Base-by-base conservation (phyloP, 2,888 invertebrate species). In the Beris morrisii region DNA sequence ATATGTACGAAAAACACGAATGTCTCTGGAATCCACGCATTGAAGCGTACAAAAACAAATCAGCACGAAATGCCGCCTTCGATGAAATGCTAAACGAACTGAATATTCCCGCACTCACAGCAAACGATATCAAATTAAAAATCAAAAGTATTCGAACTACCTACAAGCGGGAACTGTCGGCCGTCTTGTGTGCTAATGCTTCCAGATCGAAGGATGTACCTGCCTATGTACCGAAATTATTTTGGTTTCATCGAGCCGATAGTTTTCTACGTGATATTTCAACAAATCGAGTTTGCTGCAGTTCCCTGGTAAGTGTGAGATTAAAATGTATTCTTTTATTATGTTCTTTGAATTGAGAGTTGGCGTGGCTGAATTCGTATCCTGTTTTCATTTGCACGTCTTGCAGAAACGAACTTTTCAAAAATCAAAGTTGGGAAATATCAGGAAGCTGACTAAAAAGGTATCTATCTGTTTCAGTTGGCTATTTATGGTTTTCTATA, bases 121-220 rank as follows among this genome's bases (percentile, higher is more conserved):
- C 73, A 4, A 70, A 73, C 48, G 77, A 77, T 69, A 73, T 80
- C 4, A 79, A 79, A 61, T 68, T 78, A 3, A 80, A 80, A 74
- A 78, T 80, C 6, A 80, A 80, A 67, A 77, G 77, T 22, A 75
- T 80, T n/a, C 73, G 79, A 61, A 79, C 79, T 1, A 78, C 78
- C 38, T 79, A 79, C 67, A 75, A 77, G 31, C 77, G 77, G 66
- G 77, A 79, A 70, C 64, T 77, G 43, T 73, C 75, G n/a, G 71
- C 75, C 13, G 66, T 79, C 38, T 71, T 72, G 66, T 75, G 75
- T 30, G 70, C 73, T 73, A 48, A 61, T 50, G 61, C 66, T 6
- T 45, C 22, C 30, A 4, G 64, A 22, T 64, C 70, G 15, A 65
- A 65, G 15, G 55, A 32, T 30, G 45, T n/a, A 45, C 53, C 53